Conservation (phyloP, 2,797 vertebrate genomes). For the Dipus sagitta region DNA sequence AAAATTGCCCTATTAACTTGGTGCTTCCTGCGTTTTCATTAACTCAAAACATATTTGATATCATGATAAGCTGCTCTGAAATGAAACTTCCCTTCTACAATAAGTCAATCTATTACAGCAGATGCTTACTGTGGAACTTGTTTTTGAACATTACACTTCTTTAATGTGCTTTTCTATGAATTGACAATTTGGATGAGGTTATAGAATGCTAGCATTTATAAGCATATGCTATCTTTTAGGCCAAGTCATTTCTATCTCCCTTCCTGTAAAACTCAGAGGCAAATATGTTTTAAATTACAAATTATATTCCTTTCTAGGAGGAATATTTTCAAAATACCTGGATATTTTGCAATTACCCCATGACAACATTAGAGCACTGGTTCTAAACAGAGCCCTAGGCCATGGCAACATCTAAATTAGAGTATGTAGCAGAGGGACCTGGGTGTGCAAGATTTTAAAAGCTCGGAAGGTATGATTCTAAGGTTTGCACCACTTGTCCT, state of each 20-base stretch:
- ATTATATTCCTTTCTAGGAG: slow-evolving; percentile 37
- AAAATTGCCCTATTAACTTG: slow-evolving; percentile 81
- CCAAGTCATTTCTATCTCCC: slow-evolving; percentile 63
- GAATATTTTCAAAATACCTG: neutral
- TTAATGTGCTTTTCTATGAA: slow-evolving; percentile 73
- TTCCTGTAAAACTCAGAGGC: slow-evolving; percentile 58
- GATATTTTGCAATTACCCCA: slow-evolving; percentile 25
- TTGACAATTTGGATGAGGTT: slow-evolving; percentile 68
- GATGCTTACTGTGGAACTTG: slow-evolving; percentile 70
- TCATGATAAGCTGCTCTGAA: slow-evolving; percentile 76
- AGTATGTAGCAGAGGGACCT: neutral
- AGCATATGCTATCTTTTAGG: slow-evolving; percentile 69
- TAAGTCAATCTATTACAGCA: slow-evolving; percentile 73
- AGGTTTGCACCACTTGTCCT: neutral
- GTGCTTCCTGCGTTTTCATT: slow-evolving; percentile 84
- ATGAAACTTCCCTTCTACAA: slow-evolving; percentile 76
- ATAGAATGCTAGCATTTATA: slow-evolving; percentile 68
- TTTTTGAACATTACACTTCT: slow-evolving; percentile 69
- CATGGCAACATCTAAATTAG: neutral
- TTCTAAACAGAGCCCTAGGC: slow-evolving; percentile 9
- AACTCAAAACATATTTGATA: slow-evolving; percentile 80
- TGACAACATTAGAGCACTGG: neutral
- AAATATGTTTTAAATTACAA: slow-evolving; percentile 61
- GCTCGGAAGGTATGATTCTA: neutral
- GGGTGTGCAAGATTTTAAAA: slow-evolving; percentile 9